These are phyloP conservation scores for Euplagia quadripunctaria DNA, from an alignment of 2,888 invertebrate species.

Conservation along the genomic window DNA sequence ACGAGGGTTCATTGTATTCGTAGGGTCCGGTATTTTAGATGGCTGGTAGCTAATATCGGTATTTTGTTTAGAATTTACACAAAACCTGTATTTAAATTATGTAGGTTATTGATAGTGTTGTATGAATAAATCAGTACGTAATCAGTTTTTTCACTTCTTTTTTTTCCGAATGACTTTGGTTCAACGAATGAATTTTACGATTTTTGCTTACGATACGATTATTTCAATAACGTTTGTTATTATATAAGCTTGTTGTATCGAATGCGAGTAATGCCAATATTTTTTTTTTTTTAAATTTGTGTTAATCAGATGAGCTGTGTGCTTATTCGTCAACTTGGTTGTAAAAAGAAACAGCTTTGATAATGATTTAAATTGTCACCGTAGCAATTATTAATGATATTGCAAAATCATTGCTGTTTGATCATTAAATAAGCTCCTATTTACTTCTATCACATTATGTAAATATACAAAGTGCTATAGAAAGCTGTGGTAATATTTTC, in stretches of 20 bases:
- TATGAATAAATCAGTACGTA: conserved; percentile 12
- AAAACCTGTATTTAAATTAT: conserved; percentile 28
- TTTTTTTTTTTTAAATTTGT: too few relatives aligned
- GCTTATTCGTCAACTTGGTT: background rate
- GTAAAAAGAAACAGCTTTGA: background rate
- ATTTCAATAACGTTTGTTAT: background rate
- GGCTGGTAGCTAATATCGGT: conserved; percentile 39
- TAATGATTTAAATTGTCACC: background rate
- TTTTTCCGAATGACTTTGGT: background rate
- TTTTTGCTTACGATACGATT: background rate
- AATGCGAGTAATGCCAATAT: background rate
- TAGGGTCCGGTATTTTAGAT: conserved; percentile 48
- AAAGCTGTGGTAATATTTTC: too few relatives aligned
- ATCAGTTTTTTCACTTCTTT: conserved; percentile 2
- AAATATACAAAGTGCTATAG: too few relatives aligned
- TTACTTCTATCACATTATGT: background rate
- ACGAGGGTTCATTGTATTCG: conserved; percentile 48
- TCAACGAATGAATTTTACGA: background rate
- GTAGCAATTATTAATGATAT: background rate
- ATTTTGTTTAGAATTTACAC: conserved; percentile 39
- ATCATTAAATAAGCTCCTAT: background rate
- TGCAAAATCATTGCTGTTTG: background rate
- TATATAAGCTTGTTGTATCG: background rate
- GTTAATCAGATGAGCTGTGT: background rate
- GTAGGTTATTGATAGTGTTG: conserved; percentile 13